Evolutionary conservation across 2,797 vertebrate genomes (phyloP).

Genomic region (Pangasius sanitwongsei): DNA sequence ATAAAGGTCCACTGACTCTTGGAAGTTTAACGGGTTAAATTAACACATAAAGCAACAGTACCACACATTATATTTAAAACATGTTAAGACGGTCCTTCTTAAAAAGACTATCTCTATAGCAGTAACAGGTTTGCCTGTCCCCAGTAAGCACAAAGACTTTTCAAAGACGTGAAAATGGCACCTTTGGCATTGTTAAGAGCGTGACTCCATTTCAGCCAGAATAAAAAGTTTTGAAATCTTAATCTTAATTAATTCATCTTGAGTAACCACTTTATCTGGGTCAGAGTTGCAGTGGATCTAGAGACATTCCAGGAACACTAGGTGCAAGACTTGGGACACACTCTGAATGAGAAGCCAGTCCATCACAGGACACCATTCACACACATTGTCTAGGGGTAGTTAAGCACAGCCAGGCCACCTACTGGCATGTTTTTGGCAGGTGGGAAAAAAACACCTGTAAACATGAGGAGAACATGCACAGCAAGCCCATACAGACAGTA

Average conservation of each 20-base stretch:
- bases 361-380: not conserved
- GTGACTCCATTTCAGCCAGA: not conserved
- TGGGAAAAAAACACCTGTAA: not conserved
- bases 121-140: not conserved
- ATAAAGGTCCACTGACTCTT: not conserved
- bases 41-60: not conserved
- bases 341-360: not conserved
- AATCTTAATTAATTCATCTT: not conserved
- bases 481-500: no score
- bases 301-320: not conserved
- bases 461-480: not conserved
- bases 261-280: not conserved
- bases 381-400: not conserved
- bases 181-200: not conserved
- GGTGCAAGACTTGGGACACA: not conserved
- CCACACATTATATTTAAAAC: no score
- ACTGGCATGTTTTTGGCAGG: not conserved
- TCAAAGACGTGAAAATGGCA: not conserved
- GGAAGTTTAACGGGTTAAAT: not conserved
- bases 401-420: not conserved
- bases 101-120: not conserved
- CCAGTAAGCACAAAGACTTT: not conserved
- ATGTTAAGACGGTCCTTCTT: not conserved
- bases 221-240: not conserved
- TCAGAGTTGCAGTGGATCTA: not conserved